phyloP scores from a whole-genome alignment of 1,140 invertebrate genomes.

The Drosophila kanapiae region DNA sequence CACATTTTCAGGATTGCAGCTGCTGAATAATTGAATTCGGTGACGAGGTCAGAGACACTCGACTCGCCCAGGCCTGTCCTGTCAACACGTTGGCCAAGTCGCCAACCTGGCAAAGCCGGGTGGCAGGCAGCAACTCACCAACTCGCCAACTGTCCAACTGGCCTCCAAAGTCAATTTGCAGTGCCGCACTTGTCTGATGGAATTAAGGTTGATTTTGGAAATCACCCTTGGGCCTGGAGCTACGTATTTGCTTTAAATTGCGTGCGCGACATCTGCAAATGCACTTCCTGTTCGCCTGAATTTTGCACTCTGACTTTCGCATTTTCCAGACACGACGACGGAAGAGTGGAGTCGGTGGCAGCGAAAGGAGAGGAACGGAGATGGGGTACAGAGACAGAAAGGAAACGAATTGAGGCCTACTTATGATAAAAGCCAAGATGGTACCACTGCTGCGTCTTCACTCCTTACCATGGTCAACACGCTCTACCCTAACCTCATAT shows the following conservation, averaged over 20 bases:
- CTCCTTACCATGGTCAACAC: no score
- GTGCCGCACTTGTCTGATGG: conserved; percentile 40
- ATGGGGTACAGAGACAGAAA: no score
- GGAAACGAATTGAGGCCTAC: no score
- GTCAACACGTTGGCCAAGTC: conserved; percentile 43
- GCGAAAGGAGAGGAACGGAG: conserved; percentile 24
- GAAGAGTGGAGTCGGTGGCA: not conserved
- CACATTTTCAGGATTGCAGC: conserved; percentile 66
- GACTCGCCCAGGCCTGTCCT: conserved; percentile 19
- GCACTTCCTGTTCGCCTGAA: conserved; percentile 2
- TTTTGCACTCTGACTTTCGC: conserved; percentile 23
- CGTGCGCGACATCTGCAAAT: conserved; percentile 12
- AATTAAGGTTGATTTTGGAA: conserved; percentile 51
- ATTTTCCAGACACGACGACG: not conserved
- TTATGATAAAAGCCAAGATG: no score
- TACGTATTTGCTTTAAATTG: conserved; percentile 4
- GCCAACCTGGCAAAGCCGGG: no score
- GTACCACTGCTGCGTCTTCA: no score
- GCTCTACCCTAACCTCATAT: no score
- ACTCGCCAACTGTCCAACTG: conserved; percentile 19
- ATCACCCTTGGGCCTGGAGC: conserved; percentile 12
- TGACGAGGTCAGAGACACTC: conserved; percentile 52
- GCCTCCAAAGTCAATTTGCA: conserved; percentile 58
- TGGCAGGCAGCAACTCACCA: not conserved
- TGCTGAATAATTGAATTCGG: conserved; percentile 70